Conservation (phyloP, 1,140 invertebrate species). For the Tetraneura akinire region DNA sequence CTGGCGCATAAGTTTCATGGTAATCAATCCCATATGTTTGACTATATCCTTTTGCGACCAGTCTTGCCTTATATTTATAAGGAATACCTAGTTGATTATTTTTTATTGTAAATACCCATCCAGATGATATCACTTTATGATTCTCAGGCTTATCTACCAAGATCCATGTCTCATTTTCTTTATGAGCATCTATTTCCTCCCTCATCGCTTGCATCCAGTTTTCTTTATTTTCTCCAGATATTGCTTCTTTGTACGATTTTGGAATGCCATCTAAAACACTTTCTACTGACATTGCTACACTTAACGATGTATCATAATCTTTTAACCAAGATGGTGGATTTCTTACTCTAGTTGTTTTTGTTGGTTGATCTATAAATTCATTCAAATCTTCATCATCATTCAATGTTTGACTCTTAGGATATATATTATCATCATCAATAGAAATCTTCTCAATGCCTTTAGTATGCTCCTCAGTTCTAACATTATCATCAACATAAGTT, state of each 20-base stretch:
- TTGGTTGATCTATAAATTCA: conserved; percentile 4
- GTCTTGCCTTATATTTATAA: conserved; percentile 54
- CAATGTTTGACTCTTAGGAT: background rate
- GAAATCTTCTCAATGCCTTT: background rate
- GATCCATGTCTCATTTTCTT: conserved; percentile 50
- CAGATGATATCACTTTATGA: conserved; percentile 28
- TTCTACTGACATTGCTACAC: background rate
- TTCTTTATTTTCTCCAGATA: conserved; percentile 52
- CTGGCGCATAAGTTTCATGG: conserved; percentile 55
- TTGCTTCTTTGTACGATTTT: conserved; percentile 55
- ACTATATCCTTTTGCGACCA: conserved; percentile 55
- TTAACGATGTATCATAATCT: conserved; percentile 5
- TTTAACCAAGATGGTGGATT: background rate
- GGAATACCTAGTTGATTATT: background rate
- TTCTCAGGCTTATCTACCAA: conserved; percentile 10
- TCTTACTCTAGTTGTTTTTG: background rate
- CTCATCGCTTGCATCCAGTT: conserved; percentile 52
- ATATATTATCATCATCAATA: background rate
- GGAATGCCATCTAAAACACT: too few relatives aligned
- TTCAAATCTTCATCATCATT: background rate
- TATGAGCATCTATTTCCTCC: conserved; percentile 53
- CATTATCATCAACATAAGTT: too few relatives aligned
- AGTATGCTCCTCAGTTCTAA: background rate
- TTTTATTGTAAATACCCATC: conserved; percentile 54
- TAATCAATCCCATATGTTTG: conserved; percentile 16